A percentile compares a stretch with the other conserved stretches of the same genome.
Evolutionary conservation across 2,113 vertebrate genomes (phyloP).

Genomic region (Dipodomys stephensi): DNA sequence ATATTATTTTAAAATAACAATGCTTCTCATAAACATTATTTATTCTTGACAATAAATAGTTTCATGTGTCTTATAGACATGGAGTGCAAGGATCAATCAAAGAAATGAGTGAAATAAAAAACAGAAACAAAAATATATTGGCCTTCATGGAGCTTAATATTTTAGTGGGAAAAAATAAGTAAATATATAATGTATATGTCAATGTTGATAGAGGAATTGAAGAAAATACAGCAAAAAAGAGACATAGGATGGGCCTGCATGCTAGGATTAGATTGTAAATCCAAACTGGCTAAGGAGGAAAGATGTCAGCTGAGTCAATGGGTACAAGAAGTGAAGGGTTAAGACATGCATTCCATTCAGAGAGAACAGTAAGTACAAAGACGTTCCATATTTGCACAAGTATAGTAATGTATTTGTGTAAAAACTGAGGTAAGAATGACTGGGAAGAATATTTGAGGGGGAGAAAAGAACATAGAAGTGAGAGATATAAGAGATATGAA

Average conservation of each 20-base stretch:
- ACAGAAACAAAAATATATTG: neutral
- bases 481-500: neutral
- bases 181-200: neutral
- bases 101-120: neutral
- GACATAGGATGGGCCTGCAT: neutral
- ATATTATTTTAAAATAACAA: neutral
- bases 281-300: neutral
- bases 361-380: neutral
- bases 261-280: neutral
- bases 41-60: neutral
- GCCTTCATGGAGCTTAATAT: neutral
- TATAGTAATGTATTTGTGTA: neutral
- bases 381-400: neutral
- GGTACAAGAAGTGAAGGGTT: neutral
- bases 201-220: neutral
- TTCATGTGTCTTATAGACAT: neutral
- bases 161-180: neutral
- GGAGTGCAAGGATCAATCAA: neutral
- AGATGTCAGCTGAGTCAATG: accelerated
- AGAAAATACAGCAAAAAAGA: neutral
- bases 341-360: neutral
- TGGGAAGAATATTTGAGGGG: neutral
- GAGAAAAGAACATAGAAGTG: neutral
- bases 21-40: neutral
- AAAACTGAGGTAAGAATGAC: neutral